Evolutionary conservation across 2,888 invertebrate genomes (phyloP).

Genomic region (Nomada flava): DNA sequence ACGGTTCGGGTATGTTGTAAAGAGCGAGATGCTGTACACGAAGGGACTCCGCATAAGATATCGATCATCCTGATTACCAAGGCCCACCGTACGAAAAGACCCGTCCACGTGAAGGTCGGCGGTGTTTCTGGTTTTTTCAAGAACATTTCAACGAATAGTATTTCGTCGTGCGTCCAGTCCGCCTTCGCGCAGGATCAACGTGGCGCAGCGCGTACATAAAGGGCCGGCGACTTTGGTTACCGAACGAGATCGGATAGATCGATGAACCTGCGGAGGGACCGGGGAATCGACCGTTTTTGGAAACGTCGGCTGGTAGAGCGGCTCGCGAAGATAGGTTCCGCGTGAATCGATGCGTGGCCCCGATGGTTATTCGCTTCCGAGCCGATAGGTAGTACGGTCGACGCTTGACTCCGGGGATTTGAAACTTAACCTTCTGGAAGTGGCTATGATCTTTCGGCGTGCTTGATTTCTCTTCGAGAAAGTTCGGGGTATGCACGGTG

Average conservation of each 20-base stretch:
- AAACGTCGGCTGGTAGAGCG: conserved; percentile 47
- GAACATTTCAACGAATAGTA: conserved; percentile 53
- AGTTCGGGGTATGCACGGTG: neutral
- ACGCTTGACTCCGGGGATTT: conserved; percentile 34
- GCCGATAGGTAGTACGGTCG: neutral
- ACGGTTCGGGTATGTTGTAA: neutral
- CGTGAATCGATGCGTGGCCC: conserved; percentile 45
- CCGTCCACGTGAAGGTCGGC: conserved; percentile 53
- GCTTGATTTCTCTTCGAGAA: neutral
- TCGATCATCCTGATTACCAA: conserved; percentile 69
- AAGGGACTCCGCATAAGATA: conserved; percentile 55
- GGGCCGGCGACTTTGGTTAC: conserved; percentile 58
- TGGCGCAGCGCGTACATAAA: conserved; percentile 22
- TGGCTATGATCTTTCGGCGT: neutral
- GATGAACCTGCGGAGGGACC: conserved; percentile 33
- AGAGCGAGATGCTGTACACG: neutral
- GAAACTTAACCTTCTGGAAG: conserved; percentile 18
- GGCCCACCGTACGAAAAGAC: conserved; percentile 30
- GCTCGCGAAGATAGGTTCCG: conserved; percentile 40
- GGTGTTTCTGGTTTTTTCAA: conserved; percentile 38
- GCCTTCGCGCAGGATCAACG: conserved; percentile 42
- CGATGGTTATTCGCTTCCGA: conserved; percentile 35
- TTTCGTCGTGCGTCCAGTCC: conserved; percentile 37
- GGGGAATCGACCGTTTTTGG: conserved; percentile 20
- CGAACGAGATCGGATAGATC: conserved; percentile 57